These are phyloP conservation scores for Pipistrellus pipistrellus DNA, from an alignment of 2,797 vertebrate genomes.

Conservation along the genomic window DNA sequence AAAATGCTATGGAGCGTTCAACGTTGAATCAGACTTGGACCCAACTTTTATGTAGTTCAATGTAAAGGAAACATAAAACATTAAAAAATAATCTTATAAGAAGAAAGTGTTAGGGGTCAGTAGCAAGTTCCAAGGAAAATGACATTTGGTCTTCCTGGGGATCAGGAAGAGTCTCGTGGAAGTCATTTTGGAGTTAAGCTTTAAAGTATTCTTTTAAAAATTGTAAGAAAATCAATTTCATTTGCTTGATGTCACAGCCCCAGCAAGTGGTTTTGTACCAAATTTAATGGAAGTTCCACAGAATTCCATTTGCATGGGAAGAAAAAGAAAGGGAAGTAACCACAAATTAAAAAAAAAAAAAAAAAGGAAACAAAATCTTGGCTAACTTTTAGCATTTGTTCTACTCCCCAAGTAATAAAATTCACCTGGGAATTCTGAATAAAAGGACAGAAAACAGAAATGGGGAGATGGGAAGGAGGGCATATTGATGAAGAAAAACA, in stretches of 20 bases:
- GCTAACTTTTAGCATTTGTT: conserved; percentile 89
- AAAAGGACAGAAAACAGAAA: conserved; percentile 68
- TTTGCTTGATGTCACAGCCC: conserved; percentile 96
- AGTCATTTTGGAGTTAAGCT: background rate
- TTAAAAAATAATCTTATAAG: background rate
- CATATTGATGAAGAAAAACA: background rate
- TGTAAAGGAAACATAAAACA: background rate
- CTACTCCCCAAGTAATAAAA: conserved; percentile 89
- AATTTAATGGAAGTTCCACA: conserved; percentile 97
- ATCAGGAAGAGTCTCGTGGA: background rate
- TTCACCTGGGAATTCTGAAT: conserved; percentile 82
- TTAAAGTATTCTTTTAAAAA: conserved; percentile 50
- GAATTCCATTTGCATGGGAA: conserved; percentile 93
- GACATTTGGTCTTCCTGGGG: background rate
- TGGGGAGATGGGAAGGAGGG: background rate
- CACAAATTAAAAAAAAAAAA: conserved; percentile 85
- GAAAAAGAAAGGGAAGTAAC: conserved; percentile 73
- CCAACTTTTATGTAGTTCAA: background rate
- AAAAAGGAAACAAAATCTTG: conserved; percentile 86
- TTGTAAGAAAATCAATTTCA: conserved; percentile 96
- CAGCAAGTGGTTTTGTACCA: conserved; percentile 96
- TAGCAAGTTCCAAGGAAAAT: conserved; percentile 13
- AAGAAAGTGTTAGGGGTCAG: background rate
- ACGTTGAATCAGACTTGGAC: background rate
- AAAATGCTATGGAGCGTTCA: background rate